Evolutionary conservation across 2,888 invertebrate species (phyloP).

Genomic region (Arrhopalites spinosus): DNA sequence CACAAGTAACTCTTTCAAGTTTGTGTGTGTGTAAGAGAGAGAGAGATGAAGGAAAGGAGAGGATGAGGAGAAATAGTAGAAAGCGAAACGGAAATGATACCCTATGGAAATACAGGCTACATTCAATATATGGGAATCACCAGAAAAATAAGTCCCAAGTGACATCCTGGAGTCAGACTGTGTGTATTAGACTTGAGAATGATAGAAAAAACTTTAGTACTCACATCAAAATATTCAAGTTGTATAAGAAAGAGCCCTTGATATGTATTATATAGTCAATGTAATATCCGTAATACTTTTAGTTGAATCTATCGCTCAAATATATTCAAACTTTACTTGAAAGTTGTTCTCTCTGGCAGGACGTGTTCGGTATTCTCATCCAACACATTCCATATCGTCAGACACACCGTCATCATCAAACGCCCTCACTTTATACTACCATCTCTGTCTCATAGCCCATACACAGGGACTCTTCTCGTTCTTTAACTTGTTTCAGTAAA

Average conservation of each 20-base stretch:
- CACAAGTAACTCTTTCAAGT: not conserved
- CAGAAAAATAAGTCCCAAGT: conserved; percentile 35
- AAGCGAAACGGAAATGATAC: conserved; percentile 13
- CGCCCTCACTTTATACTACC: not conserved
- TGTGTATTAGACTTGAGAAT: not conserved
- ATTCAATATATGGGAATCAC: conserved; percentile 25
- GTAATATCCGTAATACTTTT: conserved; percentile 2
- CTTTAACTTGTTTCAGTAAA: not conserved
- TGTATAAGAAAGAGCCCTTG: not conserved
- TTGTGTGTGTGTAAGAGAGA: not conserved
- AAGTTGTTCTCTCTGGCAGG: not conserved
- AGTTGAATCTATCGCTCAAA: conserved; percentile 8
- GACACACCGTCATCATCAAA: not conserved
- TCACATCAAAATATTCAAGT: conserved; percentile 23
- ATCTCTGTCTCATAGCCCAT: too few relatives aligned
- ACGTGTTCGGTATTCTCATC: not conserved
- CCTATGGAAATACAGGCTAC: conserved; percentile 27
- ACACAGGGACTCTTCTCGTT: conserved; percentile 8
- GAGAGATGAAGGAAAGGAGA: not conserved
- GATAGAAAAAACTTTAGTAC: conserved; percentile 24
- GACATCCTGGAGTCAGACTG: conserved; percentile 18
- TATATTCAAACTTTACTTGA: conserved; percentile 5
- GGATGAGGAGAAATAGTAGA: not conserved
- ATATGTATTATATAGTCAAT: conserved; percentile 1
- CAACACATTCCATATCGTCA: not conserved